phyloP scores from a whole-genome alignment of 1,140 invertebrate species.

The Camponotus vicinus region DNA sequence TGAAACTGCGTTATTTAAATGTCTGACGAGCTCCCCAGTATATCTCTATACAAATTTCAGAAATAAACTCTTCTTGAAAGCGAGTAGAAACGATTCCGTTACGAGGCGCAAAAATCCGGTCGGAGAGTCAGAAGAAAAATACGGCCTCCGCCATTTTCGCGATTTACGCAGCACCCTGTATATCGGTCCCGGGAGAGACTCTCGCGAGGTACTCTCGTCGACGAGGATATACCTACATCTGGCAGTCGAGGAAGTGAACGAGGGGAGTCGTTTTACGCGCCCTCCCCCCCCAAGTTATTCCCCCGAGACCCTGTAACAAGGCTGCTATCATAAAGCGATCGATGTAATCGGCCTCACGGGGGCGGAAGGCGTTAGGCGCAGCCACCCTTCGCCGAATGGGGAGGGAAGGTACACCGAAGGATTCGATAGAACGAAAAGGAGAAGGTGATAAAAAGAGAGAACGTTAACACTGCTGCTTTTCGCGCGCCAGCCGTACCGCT shows the following conservation, averaged over 20 bases:
- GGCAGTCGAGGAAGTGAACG: conserved; percentile 21
- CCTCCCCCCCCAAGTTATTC: conserved; percentile 42
- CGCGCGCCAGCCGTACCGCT: conserved; percentile 36
- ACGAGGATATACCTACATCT: conserved; percentile 54
- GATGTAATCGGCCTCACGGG: conserved; percentile 74
- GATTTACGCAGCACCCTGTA: conserved; percentile 56
- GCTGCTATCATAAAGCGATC: conserved; percentile 76
- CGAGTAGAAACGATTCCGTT: not conserved
- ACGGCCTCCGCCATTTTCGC: not conserved
- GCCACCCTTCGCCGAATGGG: conserved; percentile 16
- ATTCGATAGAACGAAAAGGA: conserved; percentile 54
- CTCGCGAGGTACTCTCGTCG: conserved; percentile 37
- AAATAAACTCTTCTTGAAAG: not conserved
- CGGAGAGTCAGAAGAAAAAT: not conserved
- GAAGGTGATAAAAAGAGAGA: conserved; percentile 4
- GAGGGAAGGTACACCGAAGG: conserved; percentile 29
- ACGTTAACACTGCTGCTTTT: conserved; percentile 61
- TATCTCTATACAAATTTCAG: not conserved
- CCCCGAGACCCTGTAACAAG: conserved; percentile 72
- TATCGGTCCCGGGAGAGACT: conserved; percentile 45
- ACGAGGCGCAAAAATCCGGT: conserved; percentile 34
- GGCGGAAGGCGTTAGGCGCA: conserved; percentile 28
- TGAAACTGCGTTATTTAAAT: not conserved
- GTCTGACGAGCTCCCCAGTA: not conserved
- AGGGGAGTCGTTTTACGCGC: conserved; percentile 10